A percentile compares a stretch with the other conserved stretches of the same genome.
phyloP scores from a whole-genome alignment of 1,140 invertebrate genomes.

The Pectinophora gossypiella region DNA sequence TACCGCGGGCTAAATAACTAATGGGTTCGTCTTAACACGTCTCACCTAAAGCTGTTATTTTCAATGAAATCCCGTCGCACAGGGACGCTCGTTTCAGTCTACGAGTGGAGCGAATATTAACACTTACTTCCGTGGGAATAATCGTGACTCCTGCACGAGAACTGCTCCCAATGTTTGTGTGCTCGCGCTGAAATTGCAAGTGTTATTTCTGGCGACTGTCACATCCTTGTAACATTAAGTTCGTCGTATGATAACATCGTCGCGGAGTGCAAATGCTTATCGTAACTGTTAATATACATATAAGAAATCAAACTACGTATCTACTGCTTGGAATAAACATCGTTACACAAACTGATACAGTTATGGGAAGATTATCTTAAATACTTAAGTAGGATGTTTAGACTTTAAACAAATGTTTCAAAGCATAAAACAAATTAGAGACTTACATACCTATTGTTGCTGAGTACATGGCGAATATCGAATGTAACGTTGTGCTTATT shows the following conservation, averaged over 20 bases:
- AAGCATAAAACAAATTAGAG: too few species aligned
- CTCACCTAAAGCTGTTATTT: conserved; percentile 42
- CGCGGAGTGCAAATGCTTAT: too few species aligned
- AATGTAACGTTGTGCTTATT: conserved; percentile 36
- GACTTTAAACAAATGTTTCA: too few species aligned
- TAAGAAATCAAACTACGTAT: too few species aligned
- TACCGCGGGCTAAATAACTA: conserved; percentile 52
- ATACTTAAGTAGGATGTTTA: too few species aligned
- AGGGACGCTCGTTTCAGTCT: conserved; percentile 1
- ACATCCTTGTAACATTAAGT: not conserved
- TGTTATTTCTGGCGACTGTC: not conserved
- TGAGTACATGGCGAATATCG: conserved; percentile 15
- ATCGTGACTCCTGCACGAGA: not conserved
- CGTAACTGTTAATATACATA: too few species aligned
- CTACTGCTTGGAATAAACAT: too few species aligned
- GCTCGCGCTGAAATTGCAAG: not conserved
- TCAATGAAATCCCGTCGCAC: conserved; percentile 34
- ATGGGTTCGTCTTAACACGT: conserved; percentile 43
- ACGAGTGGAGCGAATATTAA: conserved; percentile 21
- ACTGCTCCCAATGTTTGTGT: not conserved
- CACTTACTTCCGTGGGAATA: conserved; percentile 15
- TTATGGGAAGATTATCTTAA: too few species aligned
- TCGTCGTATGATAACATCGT: not conserved
- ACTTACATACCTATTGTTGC: too few species aligned
- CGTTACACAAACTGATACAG: too few species aligned